Evolutionary conservation across 2,888 invertebrate species (phyloP).

Genomic region (Tachina lurida): DNA sequence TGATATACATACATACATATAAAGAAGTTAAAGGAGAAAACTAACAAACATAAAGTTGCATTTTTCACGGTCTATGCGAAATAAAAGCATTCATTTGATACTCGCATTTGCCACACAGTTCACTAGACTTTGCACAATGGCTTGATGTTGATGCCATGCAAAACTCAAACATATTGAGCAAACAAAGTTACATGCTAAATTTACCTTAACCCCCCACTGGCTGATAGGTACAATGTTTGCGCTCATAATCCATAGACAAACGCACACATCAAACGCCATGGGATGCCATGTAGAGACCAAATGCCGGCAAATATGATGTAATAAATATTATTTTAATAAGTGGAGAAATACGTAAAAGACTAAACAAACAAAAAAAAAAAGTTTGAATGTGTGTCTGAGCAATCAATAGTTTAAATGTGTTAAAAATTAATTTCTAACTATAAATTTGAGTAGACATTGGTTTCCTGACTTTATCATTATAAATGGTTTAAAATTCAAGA

Average conservation of each 20-base stretch:
- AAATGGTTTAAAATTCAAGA: slow-evolving; percentile 5
- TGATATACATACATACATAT: slow-evolving; percentile 6
- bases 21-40: slow-evolving; percentile 25
- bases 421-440: slow-evolving; percentile 42
- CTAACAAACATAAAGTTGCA: slow-evolving; percentile 50
- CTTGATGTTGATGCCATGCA: slow-evolving; percentile 9
- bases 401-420: slow-evolving; percentile 46
- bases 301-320: slow-evolving; percentile 70
- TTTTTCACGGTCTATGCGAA: slow-evolving; percentile 48
- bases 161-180: slow-evolving; percentile 14
- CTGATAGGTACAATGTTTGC: slow-evolving; percentile 47
- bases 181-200: slow-evolving; percentile 57
- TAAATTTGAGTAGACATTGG: slow-evolving; percentile 37
- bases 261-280: slow-evolving; percentile 62
- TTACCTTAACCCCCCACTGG: slow-evolving; percentile 63
- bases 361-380: background rate
- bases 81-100: slow-evolving; percentile 54
- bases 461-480: slow-evolving; percentile 38
- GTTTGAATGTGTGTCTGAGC: slow-evolving; percentile 12
- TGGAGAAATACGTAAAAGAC: slow-evolving; percentile 66
- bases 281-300: slow-evolving; percentile 65
- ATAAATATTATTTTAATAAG: slow-evolving; percentile 71
- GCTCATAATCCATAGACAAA: slow-evolving; percentile 35
- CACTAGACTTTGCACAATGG: slow-evolving; percentile 24
- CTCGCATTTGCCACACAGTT: slow-evolving; percentile 43